Base-by-base conservation (phyloP, 2,888 invertebrate species). In the Melitaea athalia region DNA sequence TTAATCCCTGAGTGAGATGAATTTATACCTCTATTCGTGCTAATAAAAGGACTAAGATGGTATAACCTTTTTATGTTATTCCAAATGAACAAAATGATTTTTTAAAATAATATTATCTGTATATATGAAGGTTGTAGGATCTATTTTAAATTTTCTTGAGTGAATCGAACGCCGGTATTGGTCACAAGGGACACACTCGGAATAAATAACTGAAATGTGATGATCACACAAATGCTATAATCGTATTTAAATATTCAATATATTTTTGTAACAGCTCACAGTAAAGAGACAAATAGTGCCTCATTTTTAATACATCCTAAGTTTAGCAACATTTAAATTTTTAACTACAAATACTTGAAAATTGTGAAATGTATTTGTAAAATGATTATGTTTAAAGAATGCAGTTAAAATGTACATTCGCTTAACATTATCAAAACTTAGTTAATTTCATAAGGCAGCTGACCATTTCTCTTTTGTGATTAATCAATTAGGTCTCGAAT, bases 11-110 rank as follows among this genome's bases (percentile, higher is more conserved):
- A 57, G 42, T 42, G 57, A 24, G 24, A 57, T 57, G 42, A 38
- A 15, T 33, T 42, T 57, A 57, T 53, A 53, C 31, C 53, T 53
- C 15, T 31, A 42, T 57, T 15, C 15, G 10, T 5, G 15, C 8
- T 33, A 55, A 24, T 24, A 31, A 55, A 57, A 42, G 42, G 42
- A 42, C 38, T n/a, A 57, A 57, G 38, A 57, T 57, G n/a, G 10
- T 33, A 42, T 7, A 33, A 57, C 7, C 11, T 3, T 24, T 12
- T 57, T 57, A 38, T 15, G 15, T 57, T 57, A 57, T 67, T 88
- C 88, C 88, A 87, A 86, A 87, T 84, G 89, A 90, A 88, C 89
- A 90, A 89, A 88, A 82, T 67, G 65, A 65, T 68, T 72, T 68
- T 70, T 71, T 76, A 71, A 72, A 63, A 72, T 73, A 75, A 59